Evolutionary conservation across 2,113 vertebrate species (phyloP), one percentile per base, ranked within the genome.

Genomic region (Echinops telfairi): DNA sequence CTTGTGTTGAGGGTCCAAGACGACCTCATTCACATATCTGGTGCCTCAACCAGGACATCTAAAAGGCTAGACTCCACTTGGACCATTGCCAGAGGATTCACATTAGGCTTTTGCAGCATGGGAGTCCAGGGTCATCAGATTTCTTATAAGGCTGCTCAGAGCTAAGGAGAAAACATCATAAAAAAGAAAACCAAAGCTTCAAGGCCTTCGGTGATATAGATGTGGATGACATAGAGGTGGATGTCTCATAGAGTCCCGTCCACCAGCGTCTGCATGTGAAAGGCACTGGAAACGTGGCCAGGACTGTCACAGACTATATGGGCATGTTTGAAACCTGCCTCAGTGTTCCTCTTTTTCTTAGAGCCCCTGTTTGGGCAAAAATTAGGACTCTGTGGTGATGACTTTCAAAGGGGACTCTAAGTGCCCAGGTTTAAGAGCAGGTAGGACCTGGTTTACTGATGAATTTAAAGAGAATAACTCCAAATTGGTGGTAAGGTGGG

Each of bases 391-490:
- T 57, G 16, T 62, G 23, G 27, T 15, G 19, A 9, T 66, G 2
- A 22, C 53, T 68, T 86, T 83, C 47, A 68, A 85, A n/a, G 73
- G 20, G 38, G 29, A 7, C 23, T 25, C 8, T 64, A 47, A 70
- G 25, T 11, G 31, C 5, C n/a, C 73, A 70, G 60, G 9, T 73
- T 17, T 71, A 71, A 33, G 3, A 17, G 31, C 15, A 40, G 14
- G 31, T 81, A 43, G 36, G 16, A 40, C 43, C 17, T 16, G 16
- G 73, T 66, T 78, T 75, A 36, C 2, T 33, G 43, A 80, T 29
- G n/a, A 83, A 81, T 2, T 83, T 22, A 57, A 88, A 96, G 64
- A 47, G 57, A 92, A 86, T 86, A 22, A 19, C 75, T 38, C n/a
- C n/a, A n/a, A n/a, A n/a, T n/a, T n/a, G n/a, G n/a, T n/a, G n/a